A percentile compares a stretch with the other conserved stretches of the same genome.
Conservation (phyloP, 2,888 invertebrate genomes). For the Eristalis intricaria region DNA sequence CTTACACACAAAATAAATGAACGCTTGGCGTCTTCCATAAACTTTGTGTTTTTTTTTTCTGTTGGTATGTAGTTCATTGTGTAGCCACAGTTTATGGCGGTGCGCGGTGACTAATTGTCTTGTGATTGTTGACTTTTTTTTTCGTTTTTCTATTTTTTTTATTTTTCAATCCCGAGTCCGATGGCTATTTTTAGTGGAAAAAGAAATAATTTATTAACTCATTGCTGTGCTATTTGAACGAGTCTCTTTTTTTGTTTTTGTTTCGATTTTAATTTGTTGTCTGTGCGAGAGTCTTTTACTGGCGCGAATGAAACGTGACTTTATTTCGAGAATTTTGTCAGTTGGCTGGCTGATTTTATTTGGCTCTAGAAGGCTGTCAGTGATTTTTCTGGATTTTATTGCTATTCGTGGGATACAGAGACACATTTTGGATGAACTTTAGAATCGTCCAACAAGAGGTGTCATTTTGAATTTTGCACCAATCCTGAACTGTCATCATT, state of each 20-base stretch:
- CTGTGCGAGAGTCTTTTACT: not conserved
- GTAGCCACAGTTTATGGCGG: not conserved
- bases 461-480: no score
- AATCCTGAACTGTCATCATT: no score
- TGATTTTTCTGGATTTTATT: not conserved
- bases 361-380: not conserved
- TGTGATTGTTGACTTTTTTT: constrained; percentile 10
- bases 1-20: not conserved
- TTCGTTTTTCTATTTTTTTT: not conserved
- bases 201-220: not conserved
- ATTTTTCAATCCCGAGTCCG: not conserved
- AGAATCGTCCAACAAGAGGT: no score
- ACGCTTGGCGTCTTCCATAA: not conserved
- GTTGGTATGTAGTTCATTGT: not conserved
- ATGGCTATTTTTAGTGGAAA: not conserved
- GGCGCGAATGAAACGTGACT: not conserved
- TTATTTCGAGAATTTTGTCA: not conserved
- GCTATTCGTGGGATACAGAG: no score
- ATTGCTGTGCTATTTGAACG: not conserved
- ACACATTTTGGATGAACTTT: no score
- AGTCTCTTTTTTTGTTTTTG: not conserved
- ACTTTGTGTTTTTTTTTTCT: not conserved
- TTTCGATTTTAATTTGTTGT: not conserved
- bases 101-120: constrained; percentile 38
- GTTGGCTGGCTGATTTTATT: not conserved